Evolutionary conservation across 2,888 invertebrate species (phyloP).

Genomic region (Allolobophora icterica): DNA sequence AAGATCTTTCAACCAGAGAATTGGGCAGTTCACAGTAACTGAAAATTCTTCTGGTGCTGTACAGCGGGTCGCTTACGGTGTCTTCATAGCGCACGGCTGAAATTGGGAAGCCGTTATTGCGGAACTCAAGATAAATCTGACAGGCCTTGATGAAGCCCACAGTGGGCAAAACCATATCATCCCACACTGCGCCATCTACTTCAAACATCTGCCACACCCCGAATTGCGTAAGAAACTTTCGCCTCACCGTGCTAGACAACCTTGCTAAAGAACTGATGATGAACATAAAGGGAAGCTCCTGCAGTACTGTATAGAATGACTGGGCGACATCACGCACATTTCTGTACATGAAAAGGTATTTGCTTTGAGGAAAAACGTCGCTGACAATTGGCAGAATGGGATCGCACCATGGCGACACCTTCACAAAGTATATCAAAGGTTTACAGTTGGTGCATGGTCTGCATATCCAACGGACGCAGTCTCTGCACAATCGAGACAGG

Average conservation of each 20-base stretch:
- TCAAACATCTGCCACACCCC: not conserved
- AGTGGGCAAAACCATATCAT: not conserved
- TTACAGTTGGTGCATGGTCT: slow-evolving; percentile 30
- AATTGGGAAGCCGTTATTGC: not conserved
- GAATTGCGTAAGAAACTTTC: not conserved
- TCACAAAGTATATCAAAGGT: too few species aligned
- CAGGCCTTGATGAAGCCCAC: slow-evolving; percentile 1
- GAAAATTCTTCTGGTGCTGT: too few species aligned
- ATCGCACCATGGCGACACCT: too few species aligned
- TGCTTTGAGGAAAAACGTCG: too few species aligned
- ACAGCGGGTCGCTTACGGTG: too few species aligned
- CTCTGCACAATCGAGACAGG: not conserved
- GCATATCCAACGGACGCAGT: slow-evolving; percentile 37
- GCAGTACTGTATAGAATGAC: slow-evolving; percentile 32
- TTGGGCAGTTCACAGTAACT: too few species aligned
- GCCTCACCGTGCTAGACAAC: not conserved
- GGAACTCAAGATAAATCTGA: not conserved
- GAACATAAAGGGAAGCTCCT: slow-evolving; percentile 4
- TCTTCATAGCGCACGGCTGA: too few species aligned
- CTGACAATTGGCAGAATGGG: too few species aligned
- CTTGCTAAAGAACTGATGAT: not conserved
- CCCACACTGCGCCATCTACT: too few species aligned
- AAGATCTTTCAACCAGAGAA: too few species aligned
- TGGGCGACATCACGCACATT: slow-evolving; percentile 36
- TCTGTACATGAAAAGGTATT: slow-evolving; percentile 42